Base-by-base conservation (phyloP, 2,113 vertebrate genomes). In the Odontophorus gujanensis region DNA sequence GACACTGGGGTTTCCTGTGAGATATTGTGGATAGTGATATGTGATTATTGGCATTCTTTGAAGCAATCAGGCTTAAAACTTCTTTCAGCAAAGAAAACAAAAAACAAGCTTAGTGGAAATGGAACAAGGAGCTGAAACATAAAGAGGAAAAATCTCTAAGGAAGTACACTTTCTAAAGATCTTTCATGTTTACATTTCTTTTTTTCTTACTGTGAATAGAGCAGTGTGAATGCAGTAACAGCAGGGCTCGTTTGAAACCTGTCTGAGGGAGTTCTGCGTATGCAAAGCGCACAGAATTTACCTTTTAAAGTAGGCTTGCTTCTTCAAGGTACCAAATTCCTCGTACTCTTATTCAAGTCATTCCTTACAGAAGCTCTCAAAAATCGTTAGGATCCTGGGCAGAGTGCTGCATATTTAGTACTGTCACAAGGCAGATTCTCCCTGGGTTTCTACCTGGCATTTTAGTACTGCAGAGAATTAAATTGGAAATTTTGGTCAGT, bases 21-120 rank as follows among this genome's bases (percentile, higher is more conserved):
- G 85, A 28, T 74, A 2, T 38, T 86, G 57, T 38, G 62, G 43
- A 38, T 51, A 66, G 72, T 66, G 47, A 85, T 76, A 88, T 74
- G 76, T 89, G 79, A 82, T 92, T 96, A 83, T 82, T 95, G 77
- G 40, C 62, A 79, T 94, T 96, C 89, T 94, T 85, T 96, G 83
- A 94, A 95, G 45, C 40, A 97, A 81, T 79, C 67, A 76, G 48
- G 48, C 77, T 92, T 87, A 91, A 38, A 96, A 81, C 3, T 65
- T 90, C 58, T 48, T 51, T 95, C 83, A 38, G 66, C 61, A 84
- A 74, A 95, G 51, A 87, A 93, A 93, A 77, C 59, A 88, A 88
- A 73, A 77, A 76, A 1, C 11, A n/a, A 81, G 32, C 69, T 74
- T 61, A 48, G 42, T 69, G 80, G 34, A 95, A 87, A 92, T 24